Conservation (phyloP, 2,888 invertebrate genomes). For the Opisthograptis luteolata region DNA sequence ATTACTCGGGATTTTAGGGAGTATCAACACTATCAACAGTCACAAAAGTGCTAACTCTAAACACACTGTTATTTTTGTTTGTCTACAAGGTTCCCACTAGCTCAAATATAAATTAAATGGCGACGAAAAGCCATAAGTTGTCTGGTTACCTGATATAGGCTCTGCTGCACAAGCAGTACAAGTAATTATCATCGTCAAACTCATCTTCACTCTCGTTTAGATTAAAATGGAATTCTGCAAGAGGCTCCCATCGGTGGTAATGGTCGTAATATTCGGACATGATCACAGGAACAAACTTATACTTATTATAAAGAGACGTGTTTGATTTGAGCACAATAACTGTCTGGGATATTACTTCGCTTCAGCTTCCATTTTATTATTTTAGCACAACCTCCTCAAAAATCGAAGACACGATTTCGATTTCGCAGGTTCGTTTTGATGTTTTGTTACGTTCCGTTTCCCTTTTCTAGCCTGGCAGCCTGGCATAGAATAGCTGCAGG, state of each 20-base stretch:
- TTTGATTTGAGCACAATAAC: not conserved
- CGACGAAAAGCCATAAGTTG: not conserved
- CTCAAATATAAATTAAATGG: not conserved
- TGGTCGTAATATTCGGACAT: slow-evolving; percentile 76
- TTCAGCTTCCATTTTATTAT: slow-evolving; percentile 16
- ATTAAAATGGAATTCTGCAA: slow-evolving; percentile 86
- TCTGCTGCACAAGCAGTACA: slow-evolving; percentile 89
- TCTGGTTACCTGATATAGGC: slow-evolving; percentile 86
- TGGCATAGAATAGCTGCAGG: no score
- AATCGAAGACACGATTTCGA: slow-evolving; percentile 37
- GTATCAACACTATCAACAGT: no score
- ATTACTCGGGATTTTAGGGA: no score
- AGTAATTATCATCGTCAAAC: slow-evolving; percentile 76
- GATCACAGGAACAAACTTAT: slow-evolving; percentile 43
- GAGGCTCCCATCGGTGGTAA: slow-evolving; percentile 86
- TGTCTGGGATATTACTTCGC: slow-evolving; percentile 1
- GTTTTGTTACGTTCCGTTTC: slow-evolving; percentile 6
- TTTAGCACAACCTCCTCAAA: slow-evolving; percentile 20
- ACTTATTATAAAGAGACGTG: slow-evolving; percentile 1
- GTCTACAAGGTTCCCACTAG: not conserved
- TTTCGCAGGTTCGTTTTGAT: slow-evolving; percentile 4
- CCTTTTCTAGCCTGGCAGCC: no score
- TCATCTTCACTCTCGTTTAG: slow-evolving; percentile 66
- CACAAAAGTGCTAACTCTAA: no score
- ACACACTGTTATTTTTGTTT: no score